A percentile compares a stretch with the other conserved stretches of the same genome.
phyloP scores from a whole-genome alignment of 2,113 vertebrate genomes.

The Malurus cyaneus region DNA sequence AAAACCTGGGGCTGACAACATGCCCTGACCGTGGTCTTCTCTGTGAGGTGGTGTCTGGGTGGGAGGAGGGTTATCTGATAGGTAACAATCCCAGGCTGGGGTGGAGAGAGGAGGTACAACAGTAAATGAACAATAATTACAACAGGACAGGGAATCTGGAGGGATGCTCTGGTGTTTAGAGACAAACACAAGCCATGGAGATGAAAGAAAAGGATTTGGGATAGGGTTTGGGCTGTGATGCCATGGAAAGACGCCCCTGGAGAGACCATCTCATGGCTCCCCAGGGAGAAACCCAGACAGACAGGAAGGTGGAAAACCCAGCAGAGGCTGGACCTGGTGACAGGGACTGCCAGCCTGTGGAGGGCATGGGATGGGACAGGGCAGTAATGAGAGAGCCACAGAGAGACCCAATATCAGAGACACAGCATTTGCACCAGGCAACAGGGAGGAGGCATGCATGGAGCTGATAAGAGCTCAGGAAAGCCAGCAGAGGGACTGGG shows the following conservation, averaged over 20 bases:
- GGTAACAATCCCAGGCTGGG: accelerated
- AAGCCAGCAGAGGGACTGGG: background rate
- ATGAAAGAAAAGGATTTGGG: background rate
- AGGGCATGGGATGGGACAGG: background rate
- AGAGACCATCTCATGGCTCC: background rate
- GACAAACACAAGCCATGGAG: background rate
- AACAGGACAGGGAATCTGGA: background rate
- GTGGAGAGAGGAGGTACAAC: background rate
- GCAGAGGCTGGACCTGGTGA: background rate
- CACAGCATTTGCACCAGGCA: background rate
- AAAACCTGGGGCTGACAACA: background rate
- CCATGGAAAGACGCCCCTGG: background rate
- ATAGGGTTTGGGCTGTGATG: background rate
- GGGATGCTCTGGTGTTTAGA: background rate
- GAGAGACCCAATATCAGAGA: background rate
- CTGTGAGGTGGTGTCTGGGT: background rate
- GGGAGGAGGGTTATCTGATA: background rate
- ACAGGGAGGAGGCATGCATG: background rate
- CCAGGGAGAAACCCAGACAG: background rate
- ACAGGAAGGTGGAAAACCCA: background rate
- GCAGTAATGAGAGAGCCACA: background rate
- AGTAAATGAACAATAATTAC: background rate
- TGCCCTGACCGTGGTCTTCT: background rate
- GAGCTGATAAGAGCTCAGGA: background rate
- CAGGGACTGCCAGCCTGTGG: background rate